Percentiles rank a stretch among this genome's conserved stretches.
Evolutionary conservation across 2,113 vertebrate genomes (phyloP).

Genomic region (Stegastes partitus): DNA sequence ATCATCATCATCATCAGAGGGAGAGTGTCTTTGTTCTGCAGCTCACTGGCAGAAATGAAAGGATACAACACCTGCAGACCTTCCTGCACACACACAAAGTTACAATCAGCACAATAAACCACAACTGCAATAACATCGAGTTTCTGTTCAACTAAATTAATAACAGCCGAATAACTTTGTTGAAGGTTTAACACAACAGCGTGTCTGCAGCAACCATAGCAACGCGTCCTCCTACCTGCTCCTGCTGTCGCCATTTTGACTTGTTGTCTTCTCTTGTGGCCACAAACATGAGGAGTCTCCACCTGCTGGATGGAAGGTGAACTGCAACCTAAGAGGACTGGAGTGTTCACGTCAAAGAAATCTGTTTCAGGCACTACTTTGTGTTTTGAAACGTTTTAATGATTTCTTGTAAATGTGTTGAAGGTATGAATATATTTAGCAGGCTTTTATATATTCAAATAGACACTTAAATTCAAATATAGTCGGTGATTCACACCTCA

Average conservation of each 20-base stretch:
- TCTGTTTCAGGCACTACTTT: too few species aligned
- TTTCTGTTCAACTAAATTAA: background rate
- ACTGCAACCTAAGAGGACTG: background rate
- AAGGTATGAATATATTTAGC: too few species aligned
- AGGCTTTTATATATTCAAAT: too few species aligned
- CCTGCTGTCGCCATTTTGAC: conserved; percentile 72
- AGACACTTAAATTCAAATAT: too few species aligned
- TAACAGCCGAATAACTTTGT: background rate
- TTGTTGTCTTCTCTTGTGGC: background rate
- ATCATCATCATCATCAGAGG: too few species aligned
- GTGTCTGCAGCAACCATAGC: conserved; percentile 66
- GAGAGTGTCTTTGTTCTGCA: background rate
- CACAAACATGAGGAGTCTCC: conserved; percentile 16
- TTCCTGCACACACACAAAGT: conserved; percentile 35
- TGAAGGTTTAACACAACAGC: background rate
- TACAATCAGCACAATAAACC: background rate
- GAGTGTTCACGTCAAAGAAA: too few species aligned
- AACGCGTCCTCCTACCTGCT: conserved; percentile 74
- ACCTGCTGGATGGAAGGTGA: conserved; percentile 53
- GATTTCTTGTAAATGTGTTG: too few species aligned
- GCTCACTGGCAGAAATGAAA: conserved; percentile 6
- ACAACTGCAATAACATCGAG: background rate
- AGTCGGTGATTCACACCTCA: too few species aligned
- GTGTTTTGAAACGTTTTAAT: too few species aligned
- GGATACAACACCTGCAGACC: conserved; percentile 63